Evolutionary conservation across 2,797 vertebrate genomes (phyloP).

Genomic region (Iguana delicatissima): DNA sequence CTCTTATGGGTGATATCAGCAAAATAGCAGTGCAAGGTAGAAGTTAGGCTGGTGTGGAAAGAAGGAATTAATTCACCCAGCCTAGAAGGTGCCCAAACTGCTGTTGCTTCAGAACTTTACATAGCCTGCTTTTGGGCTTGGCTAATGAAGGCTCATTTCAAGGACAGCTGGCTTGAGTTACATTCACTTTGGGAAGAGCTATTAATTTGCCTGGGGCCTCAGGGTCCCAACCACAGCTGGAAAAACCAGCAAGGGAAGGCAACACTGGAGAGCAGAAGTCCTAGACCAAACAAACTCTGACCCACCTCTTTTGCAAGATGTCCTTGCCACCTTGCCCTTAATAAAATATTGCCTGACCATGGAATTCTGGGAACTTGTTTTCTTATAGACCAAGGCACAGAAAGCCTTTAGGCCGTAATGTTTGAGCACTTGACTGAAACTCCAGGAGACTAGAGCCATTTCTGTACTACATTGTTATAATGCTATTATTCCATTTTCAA

Average conservation of each 20-base stretch:
- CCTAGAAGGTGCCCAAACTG: background rate
- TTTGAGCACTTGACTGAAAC: background rate
- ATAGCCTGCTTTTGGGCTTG: background rate
- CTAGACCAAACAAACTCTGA: background rate
- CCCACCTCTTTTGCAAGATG: background rate
- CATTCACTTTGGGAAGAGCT: background rate
- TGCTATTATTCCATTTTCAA: too few species aligned
- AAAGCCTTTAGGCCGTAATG: too few species aligned
- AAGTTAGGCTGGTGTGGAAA: background rate
- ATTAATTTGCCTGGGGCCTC: too few species aligned
- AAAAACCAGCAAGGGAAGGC: background rate
- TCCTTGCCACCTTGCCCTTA: background rate
- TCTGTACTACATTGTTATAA: too few species aligned
- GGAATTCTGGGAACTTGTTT: background rate
- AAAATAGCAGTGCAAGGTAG: background rate
- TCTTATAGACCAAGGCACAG: background rate
- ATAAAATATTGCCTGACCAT: background rate
- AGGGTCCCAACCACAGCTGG: too few species aligned
- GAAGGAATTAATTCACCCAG: background rate
- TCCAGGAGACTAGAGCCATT: too few species aligned
- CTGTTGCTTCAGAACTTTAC: background rate
- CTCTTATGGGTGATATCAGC: background rate
- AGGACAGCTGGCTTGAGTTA: background rate
- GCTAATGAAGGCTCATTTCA: background rate
- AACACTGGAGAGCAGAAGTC: background rate